Evolutionary conservation across 1,140 invertebrate species (phyloP), one percentile per base, ranked within the genome.

Genomic region (Drosophila eugracilis): DNA sequence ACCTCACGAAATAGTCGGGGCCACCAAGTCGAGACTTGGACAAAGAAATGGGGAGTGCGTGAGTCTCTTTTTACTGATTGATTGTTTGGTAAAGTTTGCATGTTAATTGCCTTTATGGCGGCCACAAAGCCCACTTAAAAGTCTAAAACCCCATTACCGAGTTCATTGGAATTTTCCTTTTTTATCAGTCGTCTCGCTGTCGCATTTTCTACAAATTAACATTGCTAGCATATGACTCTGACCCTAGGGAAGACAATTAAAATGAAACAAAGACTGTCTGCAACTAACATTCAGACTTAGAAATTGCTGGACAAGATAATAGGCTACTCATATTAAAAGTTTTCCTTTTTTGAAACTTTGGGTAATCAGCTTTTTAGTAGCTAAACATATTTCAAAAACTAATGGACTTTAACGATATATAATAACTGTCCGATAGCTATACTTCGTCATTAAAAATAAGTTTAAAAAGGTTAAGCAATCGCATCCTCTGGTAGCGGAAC

Each of bases 21-120:
- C n/a, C n/a, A n/a, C n/a, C n/a, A n/a, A n/a, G n/a, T n/a, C 72
- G 39, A 59, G 58, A 37, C 65, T 36, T 14, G 28, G 44, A 78
- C 55, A 72, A 78, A 74, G 54, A 72, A 75, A 49, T 55, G 54
- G 26, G 44, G 50, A 85, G 75, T 85, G 79, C 79, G 79, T 84
- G 79, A 55, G 80, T 30, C 55, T 65, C 62, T 54, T 75, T 84
- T 83, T 75, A 71, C 75, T 69, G 60, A 58, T 44, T 66, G 74
- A 63, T 63, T 60, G 53, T 81, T 44, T 59, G 24, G 44, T 39
- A 39, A 79, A 71, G 63, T 79, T 72, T 62, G 71, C 75, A 84
- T 79, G 79, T 60, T 85, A 85, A 84, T 84, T 85, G 65, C 59
- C 53, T 66, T 58, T 50, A 30, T 34, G 37, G 17, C n/a, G 67